These are phyloP conservation scores for Corella eumyota DNA, from an alignment of 23 tunicate species.

Conservation along the genomic window DNA sequence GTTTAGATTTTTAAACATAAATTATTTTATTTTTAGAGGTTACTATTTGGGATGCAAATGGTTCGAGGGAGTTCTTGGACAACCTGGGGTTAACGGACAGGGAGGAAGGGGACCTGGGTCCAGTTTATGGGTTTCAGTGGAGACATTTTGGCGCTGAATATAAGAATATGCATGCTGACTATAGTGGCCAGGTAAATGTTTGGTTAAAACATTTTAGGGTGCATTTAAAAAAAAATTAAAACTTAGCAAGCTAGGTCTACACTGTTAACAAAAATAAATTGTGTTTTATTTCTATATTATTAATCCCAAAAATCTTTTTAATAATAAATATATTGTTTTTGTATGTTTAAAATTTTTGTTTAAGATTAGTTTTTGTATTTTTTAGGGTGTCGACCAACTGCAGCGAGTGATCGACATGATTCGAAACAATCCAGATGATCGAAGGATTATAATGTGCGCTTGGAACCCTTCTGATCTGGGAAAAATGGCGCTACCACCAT, in stretches of 20 bases:
- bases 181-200: constrained; percentile 63
- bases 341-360: too few relatives aligned
- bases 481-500: constrained; percentile 95
- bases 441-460: constrained; percentile 92
- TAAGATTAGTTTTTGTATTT: too few relatives aligned
- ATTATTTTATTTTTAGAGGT: constrained; percentile 27
- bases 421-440: constrained; percentile 57
- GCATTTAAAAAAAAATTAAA: too few relatives aligned
- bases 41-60: constrained; percentile 96
- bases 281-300: too few relatives aligned
- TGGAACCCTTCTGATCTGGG: constrained; percentile 78
- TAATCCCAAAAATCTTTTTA: too few relatives aligned
- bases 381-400: constrained; percentile 89
- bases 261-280: too few relatives aligned
- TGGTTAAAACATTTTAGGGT: too few relatives aligned
- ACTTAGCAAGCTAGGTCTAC: too few relatives aligned
- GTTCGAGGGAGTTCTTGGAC: constrained; percentile 84
- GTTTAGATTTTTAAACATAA: too few relatives aligned
- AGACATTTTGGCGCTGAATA: constrained; percentile 93
- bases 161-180: constrained; percentile 75
- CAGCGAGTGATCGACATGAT: constrained; percentile 69
- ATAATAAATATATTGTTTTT: too few relatives aligned
- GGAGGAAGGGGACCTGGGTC: constrained; percentile 87
- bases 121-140: constrained; percentile 99
- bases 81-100: constrained; percentile 62